Conservation (phyloP, 2,888 invertebrate genomes). For the Amblyjoppa proteus region DNA sequence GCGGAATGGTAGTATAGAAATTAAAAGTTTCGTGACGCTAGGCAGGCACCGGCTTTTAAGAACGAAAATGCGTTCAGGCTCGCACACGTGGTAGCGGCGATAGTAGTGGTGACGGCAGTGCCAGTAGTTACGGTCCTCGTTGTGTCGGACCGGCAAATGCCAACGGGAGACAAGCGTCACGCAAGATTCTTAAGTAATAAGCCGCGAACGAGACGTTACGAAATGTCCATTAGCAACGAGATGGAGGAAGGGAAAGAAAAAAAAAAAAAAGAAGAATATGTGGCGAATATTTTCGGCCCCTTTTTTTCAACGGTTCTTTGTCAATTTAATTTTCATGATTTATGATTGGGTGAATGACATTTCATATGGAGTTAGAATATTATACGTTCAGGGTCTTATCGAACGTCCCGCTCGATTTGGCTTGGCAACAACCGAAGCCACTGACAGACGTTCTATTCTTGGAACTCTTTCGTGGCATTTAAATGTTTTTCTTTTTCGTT, state of each 20-base stretch:
- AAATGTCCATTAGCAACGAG: slow-evolving; percentile 58
- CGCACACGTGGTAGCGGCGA: slow-evolving; percentile 45
- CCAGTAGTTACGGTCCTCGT: slow-evolving; percentile 58
- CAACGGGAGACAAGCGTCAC: slow-evolving; percentile 51
- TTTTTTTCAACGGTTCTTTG: background rate
- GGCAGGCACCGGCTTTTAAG: slow-evolving; percentile 39
- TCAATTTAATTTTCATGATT: background rate
- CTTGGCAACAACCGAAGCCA: background rate
- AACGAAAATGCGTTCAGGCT: slow-evolving; percentile 29
- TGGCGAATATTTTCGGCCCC: background rate
- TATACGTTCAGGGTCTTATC: background rate
- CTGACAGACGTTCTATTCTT: background rate
- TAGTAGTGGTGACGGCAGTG: slow-evolving; percentile 47
- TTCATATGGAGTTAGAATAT: background rate
- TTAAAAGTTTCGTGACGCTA: background rate
- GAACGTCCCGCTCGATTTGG: background rate
- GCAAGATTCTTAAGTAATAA: slow-evolving; percentile 61
- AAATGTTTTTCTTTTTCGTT: background rate
- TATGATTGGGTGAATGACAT: background rate
- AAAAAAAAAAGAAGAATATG: slow-evolving; percentile 15
- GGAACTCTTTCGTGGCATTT: background rate
- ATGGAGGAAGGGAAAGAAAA: slow-evolving; percentile 9
- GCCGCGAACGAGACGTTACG: slow-evolving; percentile 40
- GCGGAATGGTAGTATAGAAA: slow-evolving; percentile 4
- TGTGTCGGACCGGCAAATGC: slow-evolving; percentile 57